A percentile compares a stretch with the other conserved stretches of the same genome.
These are phyloP conservation scores for Polyommatus iphigenia DNA, from an alignment of 2,888 invertebrate genomes.

Conservation along the genomic window DNA sequence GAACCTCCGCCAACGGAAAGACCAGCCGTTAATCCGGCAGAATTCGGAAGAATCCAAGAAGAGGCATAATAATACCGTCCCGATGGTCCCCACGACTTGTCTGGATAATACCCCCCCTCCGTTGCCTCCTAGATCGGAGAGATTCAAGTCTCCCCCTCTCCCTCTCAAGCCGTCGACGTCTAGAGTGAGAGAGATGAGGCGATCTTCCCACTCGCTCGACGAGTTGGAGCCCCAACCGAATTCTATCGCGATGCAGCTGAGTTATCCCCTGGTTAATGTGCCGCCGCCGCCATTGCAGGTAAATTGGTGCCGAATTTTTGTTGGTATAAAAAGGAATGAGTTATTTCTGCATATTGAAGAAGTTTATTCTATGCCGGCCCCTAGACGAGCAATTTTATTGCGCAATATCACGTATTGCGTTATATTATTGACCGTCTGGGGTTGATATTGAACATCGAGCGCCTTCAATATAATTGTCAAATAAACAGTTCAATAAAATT, in stretches of 20 bases:
- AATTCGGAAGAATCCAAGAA: slow-evolving; percentile 59
- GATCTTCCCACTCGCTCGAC: slow-evolving; percentile 68
- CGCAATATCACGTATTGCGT: too few species aligned
- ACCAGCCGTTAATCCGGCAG: slow-evolving; percentile 57
- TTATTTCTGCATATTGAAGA: too few species aligned
- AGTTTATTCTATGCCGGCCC: too few species aligned
- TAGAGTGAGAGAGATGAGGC: slow-evolving; percentile 48
- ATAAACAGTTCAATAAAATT: too few species aligned
- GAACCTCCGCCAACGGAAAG: slow-evolving; percentile 60
- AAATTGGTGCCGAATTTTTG: slow-evolving; percentile 34
- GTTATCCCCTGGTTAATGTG: slow-evolving; percentile 81
- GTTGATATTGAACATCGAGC: too few species aligned
- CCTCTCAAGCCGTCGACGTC: slow-evolving; percentile 60
- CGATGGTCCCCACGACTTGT: slow-evolving; percentile 68
- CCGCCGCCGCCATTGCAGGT: slow-evolving; percentile 75
- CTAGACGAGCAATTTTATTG: too few species aligned
- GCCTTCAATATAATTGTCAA: too few species aligned
- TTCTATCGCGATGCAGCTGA: slow-evolving; percentile 83
- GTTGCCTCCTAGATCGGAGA: slow-evolving; percentile 59
- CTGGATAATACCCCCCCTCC: slow-evolving; percentile 69
- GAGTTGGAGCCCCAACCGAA: slow-evolving; percentile 75
- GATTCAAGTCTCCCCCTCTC: slow-evolving; percentile 51
- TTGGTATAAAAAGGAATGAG: background rate
- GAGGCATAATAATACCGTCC: slow-evolving; percentile 63
- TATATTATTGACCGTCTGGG: too few species aligned